A percentile compares a stretch with the other conserved stretches of the same genome.
These are phyloP conservation scores for Schizotus pectinicornis DNA, from an alignment of 2,888 invertebrate genomes.

Conservation along the genomic window DNA sequence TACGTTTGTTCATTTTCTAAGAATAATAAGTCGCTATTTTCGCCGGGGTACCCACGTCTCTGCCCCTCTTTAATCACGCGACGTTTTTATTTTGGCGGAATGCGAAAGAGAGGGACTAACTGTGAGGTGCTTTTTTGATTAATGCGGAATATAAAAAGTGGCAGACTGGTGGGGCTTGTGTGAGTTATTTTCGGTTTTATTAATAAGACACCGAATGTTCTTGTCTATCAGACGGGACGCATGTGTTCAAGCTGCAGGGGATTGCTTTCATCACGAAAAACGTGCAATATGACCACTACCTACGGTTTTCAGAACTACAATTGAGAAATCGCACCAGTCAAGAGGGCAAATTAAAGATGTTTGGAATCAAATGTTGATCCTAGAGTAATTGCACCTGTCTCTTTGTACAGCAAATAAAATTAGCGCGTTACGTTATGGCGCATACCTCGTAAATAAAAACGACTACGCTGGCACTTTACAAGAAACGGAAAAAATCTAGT, in stretches of 20 bases:
- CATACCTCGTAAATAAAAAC: no score
- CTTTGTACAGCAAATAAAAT: no score
- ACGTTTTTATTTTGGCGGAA: conserved; percentile 24
- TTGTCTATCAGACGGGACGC: conserved; percentile 51
- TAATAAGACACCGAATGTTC: conserved; percentile 57
- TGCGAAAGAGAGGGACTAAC: conserved; percentile 25
- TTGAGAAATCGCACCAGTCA: no score
- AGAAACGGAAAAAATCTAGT: no score
- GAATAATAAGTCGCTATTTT: conserved; percentile 54
- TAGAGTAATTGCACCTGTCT: no score
- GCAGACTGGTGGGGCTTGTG: conserved; percentile 47
- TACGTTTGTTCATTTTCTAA: conserved; percentile 51
- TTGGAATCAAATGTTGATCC: no score
- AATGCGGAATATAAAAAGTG: conserved; percentile 54
- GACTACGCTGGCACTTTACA: no score
- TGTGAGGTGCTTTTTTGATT: conserved; percentile 50
- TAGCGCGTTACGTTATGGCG: no score
- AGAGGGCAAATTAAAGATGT: no score
- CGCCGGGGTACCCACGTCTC: conserved; percentile 12
- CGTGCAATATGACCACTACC: conserved; percentile 13
- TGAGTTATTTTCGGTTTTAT: conserved; percentile 55
- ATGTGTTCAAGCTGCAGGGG: conserved; percentile 35
- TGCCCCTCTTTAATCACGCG: conserved; percentile 8
- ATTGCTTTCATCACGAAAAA: conserved; percentile 33
- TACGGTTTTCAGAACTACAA: no score